Evolutionary conservation across 2,797 vertebrate species (phyloP).

Genomic region (Pogoniulus pusillus): DNA sequence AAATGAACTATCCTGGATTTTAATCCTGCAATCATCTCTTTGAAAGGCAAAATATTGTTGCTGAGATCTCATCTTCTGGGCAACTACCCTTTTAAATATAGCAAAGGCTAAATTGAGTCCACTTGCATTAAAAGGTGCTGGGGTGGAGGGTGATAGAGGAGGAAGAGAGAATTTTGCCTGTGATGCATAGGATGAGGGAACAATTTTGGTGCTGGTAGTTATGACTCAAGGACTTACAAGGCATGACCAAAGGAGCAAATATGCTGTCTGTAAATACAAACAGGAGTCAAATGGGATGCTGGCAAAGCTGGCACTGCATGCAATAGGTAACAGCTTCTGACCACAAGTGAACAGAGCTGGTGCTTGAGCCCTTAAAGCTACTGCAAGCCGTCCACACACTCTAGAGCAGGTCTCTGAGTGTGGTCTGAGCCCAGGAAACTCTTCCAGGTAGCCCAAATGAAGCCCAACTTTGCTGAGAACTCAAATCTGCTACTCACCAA

Average conservation of each 20-base stretch:
- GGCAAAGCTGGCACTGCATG: neutral
- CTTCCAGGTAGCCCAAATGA: neutral
- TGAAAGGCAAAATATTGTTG: slow-evolving; percentile 51
- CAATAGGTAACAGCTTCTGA: neutral
- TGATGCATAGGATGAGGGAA: neutral
- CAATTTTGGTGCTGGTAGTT: neutral
- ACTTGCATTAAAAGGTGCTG: neutral
- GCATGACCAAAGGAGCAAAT: neutral
- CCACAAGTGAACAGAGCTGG: neutral
- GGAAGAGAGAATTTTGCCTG: neutral
- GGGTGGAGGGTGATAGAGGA: neutral
- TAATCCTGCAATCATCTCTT: slow-evolving; percentile 38
- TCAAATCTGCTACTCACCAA: neutral
- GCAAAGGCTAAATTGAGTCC: neutral
- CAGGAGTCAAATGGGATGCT: accelerated
- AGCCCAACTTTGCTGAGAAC: neutral
- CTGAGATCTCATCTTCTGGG: neutral
- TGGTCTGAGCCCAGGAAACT: neutral
- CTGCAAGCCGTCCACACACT: neutral
- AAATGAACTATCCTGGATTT: slow-evolving; percentile 17
- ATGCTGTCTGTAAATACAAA: neutral
- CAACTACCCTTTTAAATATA: slow-evolving; percentile 1
- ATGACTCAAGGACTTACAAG: neutral
- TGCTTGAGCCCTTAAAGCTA: neutral
- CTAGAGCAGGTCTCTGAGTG: neutral